Conservation (phyloP, 2,888 invertebrate species). For the Hemithea aestivaria region DNA sequence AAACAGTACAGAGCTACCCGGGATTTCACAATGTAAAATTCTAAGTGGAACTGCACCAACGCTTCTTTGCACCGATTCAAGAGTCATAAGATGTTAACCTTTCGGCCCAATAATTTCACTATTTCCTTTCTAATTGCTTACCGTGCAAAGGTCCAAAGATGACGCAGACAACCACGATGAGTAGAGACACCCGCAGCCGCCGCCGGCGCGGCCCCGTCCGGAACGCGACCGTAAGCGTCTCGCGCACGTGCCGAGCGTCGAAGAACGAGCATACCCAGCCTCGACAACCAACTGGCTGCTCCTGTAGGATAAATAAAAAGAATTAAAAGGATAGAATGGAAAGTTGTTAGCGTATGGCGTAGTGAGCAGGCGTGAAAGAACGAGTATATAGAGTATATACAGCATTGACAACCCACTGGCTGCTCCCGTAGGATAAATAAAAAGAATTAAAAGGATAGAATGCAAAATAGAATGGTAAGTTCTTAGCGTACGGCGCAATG, state of each 20-base stretch:
- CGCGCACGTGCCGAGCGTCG: slow-evolving; percentile 69
- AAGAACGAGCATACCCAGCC: slow-evolving; percentile 73
- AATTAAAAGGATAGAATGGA: slow-evolving; percentile 8
- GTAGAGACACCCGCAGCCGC: slow-evolving; percentile 68
- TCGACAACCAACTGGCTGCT: slow-evolving; percentile 66
- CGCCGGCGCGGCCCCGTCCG: slow-evolving; percentile 66
- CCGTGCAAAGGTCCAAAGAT: slow-evolving; percentile 78
- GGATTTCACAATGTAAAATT: no score
- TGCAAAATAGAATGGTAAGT: no score
- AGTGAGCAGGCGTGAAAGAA: no score
- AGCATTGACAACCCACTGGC: no score
- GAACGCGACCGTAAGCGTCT: slow-evolving; percentile 77
- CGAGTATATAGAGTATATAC: no score
- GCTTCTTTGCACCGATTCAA: no score
- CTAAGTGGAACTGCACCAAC: no score
- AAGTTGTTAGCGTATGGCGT: no score
- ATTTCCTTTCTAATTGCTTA: slow-evolving; percentile 29
- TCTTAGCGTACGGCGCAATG: no score
- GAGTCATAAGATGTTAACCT: no score
- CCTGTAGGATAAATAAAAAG: slow-evolving; percentile 39
- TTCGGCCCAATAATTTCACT: neutral
- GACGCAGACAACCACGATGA: slow-evolving; percentile 76
- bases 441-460: slow-evolving; percentile 7
- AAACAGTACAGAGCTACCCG: no score
- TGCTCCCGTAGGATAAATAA: no score